A percentile compares a stretch with the other conserved stretches of the same genome.
Evolutionary conservation across 2,888 invertebrate genomes (phyloP).

Genomic region (Cheilosia urbana): DNA sequence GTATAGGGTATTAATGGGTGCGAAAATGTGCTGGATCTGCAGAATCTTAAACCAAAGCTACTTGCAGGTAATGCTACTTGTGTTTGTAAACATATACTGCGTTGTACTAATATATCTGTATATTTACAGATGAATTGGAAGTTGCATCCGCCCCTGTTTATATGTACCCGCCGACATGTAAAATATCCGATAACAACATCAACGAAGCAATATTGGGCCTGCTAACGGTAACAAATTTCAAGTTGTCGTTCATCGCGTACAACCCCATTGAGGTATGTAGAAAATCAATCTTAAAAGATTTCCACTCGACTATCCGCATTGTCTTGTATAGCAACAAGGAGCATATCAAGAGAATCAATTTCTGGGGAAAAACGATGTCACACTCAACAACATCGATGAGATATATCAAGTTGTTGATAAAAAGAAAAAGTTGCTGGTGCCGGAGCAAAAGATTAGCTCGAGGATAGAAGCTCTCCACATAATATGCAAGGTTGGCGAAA

Average conservation of each 20-base stretch:
- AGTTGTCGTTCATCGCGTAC: conserved; percentile 92
- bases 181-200: conserved; percentile 85
- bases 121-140: conserved; percentile 86
- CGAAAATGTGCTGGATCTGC: conserved; percentile 51
- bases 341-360: conserved; percentile 82
- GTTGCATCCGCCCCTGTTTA: conserved; percentile 94
- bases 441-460: conserved; percentile 82
- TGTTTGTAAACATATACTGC: not conserved
- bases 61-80: conserved; percentile 47
- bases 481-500: conserved; percentile 80
- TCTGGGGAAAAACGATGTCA: conserved; percentile 82
- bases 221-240: conserved; percentile 96
- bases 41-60: conserved; percentile 62
- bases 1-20: conserved; percentile 61
- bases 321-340: conserved; percentile 74
- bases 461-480: conserved; percentile 83
- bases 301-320: not conserved
- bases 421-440: conserved; percentile 81
- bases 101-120: not conserved
- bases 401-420: conserved; percentile 81
- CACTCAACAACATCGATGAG: conserved; percentile 83
- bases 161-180: conserved; percentile 89
- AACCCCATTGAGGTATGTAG: conserved; percentile 55
- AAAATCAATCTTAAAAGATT: not conserved
- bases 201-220: conserved; percentile 92